Conservation (phyloP, 2,888 invertebrate species). For the Scelioninae gen. 1 region DNA sequence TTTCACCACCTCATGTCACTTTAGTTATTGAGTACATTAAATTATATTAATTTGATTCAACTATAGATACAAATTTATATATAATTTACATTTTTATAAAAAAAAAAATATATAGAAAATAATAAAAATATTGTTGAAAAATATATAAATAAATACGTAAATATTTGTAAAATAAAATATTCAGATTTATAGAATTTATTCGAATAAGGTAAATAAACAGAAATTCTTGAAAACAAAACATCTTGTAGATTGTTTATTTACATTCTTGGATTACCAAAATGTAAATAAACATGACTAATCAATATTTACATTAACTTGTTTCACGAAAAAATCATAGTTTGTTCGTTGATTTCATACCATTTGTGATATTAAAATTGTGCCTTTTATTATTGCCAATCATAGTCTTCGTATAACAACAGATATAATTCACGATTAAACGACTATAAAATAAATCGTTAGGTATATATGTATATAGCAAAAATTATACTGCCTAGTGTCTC, state of each 20-base stretch:
- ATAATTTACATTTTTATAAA: too few species aligned
- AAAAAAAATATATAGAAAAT: too few species aligned
- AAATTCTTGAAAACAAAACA: background rate
- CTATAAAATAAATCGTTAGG: constrained; percentile 42
- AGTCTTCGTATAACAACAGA: constrained; percentile 4
- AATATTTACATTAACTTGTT: too few species aligned
- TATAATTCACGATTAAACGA: constrained; percentile 28
- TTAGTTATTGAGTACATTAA: background rate
- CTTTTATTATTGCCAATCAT: background rate
- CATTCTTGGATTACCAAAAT: background rate
- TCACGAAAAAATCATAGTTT: background rate
- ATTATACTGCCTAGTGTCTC: constrained; percentile 32
- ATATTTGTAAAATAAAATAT: too few species aligned
- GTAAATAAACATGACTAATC: too few species aligned
- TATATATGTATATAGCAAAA: constrained; percentile 21
- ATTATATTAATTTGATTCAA: background rate
- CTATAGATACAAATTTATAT: too few species aligned
- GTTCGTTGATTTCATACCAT: background rate
- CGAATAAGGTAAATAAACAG: too few species aligned
- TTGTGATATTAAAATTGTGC: background rate
- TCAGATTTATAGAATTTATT: too few species aligned
- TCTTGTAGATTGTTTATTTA: background rate
- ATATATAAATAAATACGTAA: too few species aligned
- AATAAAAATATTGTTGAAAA: too few species aligned
- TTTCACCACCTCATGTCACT: background rate